A percentile compares a stretch with the other conserved stretches of the same genome.
These are phyloP conservation scores for Sylvicola cinctus DNA, from an alignment of 2,888 invertebrate species.

Conservation along the genomic window DNA sequence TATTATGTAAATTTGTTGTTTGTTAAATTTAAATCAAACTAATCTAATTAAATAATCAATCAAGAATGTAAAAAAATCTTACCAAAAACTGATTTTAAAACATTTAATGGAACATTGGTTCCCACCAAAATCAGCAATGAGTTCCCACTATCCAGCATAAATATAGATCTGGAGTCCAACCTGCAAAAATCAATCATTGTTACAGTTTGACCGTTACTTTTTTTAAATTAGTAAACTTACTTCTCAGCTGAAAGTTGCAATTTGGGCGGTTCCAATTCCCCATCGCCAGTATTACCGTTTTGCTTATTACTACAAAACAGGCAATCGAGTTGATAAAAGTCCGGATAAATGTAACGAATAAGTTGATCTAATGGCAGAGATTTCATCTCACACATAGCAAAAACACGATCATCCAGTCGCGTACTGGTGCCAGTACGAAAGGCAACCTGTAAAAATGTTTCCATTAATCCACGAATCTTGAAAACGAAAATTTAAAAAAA, in stretches of 20 bases:
- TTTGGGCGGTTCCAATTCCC: conserved; percentile 41
- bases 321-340: conserved; percentile 70
- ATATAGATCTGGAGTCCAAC: conserved; percentile 71
- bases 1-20: too few species aligned
- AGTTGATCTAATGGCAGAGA: conserved; percentile 59
- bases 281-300: conserved; percentile 18
- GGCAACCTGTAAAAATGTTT: too few species aligned
- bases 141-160: conserved; percentile 75
- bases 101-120: conserved; percentile 49
- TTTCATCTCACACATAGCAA: conserved; percentile 87
- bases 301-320: conserved; percentile 32
- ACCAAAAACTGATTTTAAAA: conserved; percentile 52
- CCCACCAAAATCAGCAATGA: conserved; percentile 68
- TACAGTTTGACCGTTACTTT: neutral
- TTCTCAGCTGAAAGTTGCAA: conserved; percentile 69
- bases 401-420: conserved; percentile 80
- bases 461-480: too few species aligned
- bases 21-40: too few species aligned
- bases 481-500: too few species aligned
- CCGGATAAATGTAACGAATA: conserved; percentile 75
- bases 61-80: conserved; percentile 4
- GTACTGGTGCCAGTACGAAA: conserved; percentile 78
- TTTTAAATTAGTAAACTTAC: conserved; percentile 18
- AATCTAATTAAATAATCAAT: too few species aligned
- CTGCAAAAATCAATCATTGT: conserved; percentile 20